Evolutionary conservation across 2,113 vertebrate genomes (phyloP).

Genomic region (Peromyscus californicus): DNA sequence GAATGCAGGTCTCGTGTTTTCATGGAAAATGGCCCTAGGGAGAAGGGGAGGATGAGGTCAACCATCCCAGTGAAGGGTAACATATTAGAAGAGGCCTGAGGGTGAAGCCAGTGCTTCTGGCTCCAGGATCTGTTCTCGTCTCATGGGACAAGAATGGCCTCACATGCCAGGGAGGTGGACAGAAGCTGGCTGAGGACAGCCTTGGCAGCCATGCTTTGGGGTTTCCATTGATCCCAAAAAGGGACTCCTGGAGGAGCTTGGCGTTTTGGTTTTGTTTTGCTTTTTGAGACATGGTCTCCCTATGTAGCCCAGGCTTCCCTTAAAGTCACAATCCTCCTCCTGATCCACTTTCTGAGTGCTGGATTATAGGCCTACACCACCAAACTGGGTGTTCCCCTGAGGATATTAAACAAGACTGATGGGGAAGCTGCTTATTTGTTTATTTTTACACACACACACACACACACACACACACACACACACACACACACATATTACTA

Average conservation of each 20-base stretch:
- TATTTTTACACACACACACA: background rate
- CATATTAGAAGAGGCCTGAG: conserved; percentile 21
- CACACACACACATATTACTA: background rate
- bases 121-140: background rate
- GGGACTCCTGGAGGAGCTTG: background rate
- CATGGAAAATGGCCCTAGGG: conserved; percentile 51
- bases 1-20: conserved; percentile 4
- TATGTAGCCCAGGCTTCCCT: background rate
- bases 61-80: background rate
- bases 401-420: background rate
- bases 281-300: background rate
- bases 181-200: background rate
- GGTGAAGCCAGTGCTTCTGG: background rate
- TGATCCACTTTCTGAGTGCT: background rate
- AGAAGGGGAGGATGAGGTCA: background rate
- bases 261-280: background rate
- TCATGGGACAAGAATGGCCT: background rate
- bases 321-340: background rate
- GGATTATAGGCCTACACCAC: background rate
- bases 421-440: background rate
- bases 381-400: background rate
- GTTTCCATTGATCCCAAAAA: background rate
- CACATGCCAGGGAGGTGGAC: background rate
- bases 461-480: background rate
- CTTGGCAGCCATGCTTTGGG: background rate